Conservation (phyloP, 2,113 vertebrate genomes). For the Lanius collurio region DNA sequence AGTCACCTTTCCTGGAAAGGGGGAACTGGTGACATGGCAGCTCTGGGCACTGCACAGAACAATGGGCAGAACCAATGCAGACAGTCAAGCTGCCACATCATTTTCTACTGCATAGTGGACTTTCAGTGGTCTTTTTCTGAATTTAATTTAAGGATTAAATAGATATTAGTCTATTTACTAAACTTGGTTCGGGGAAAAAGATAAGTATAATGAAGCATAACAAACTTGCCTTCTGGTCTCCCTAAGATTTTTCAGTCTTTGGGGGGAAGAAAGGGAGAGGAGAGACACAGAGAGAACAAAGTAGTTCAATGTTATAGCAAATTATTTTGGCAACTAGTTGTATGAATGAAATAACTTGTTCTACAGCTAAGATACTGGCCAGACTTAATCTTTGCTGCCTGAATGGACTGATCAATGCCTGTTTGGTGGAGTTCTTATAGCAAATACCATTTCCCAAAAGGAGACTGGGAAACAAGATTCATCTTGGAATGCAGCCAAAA, state of each 20-base stretch:
- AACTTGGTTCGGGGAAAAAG: rapidly evolving
- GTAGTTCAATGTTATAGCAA: neutral
- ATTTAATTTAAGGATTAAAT: neutral
- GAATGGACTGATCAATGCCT: neutral
- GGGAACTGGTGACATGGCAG: neutral
- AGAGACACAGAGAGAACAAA: neutral
- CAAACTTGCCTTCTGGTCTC: neutral
- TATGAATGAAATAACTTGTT: neutral
- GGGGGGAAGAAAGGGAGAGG: rapidly evolving
- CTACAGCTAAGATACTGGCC: neutral
- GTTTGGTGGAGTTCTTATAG: neutral
- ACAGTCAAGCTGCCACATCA: neutral
- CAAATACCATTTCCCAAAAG: neutral
- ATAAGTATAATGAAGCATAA: neutral
- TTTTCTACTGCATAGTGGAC: neutral
- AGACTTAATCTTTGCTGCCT: neutral
- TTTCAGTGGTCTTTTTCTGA: neutral
- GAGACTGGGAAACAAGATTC: neutral
- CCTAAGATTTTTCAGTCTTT: neutral
- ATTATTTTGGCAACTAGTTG: neutral
- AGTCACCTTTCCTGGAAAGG: neutral
- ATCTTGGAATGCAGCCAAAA: constrained; percentile 9
- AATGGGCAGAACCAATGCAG: neutral
- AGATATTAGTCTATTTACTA: neutral
- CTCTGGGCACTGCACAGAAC: neutral